Base-by-base conservation (phyloP, 2,888 invertebrate genomes). In the Drosophila pseudotalamancana region DNA sequence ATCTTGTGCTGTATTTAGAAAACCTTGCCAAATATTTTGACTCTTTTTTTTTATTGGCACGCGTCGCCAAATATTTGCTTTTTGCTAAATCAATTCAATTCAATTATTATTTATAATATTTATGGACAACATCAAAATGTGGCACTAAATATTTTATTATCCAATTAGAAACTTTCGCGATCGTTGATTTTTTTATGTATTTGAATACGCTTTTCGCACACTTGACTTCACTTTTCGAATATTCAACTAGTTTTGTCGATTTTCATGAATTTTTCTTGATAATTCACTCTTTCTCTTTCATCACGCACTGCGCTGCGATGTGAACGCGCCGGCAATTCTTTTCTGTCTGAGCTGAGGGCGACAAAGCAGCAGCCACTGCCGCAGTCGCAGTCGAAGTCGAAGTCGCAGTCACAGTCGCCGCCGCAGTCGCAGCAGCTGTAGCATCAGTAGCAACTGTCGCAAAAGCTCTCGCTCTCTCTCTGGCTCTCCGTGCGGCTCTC, bases 301-400 rank as follows among this genome's bases (percentile, higher is more conserved):
- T 9, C 72, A 71, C 55, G 57, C 57, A 43, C 61, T 64, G 56
- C 12, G 23, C 18, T 21, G 14, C 74, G 76, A 59, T 57, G 73
- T 63, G 72, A 53, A 55, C 87, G 55, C 79, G 74, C 62, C 68
- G 76, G 59, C 67, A 49, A 79, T 87, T 87, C 83, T 87, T 70
- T 73, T 65, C 77, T 80, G 59, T 86, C 78, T 88, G 86, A 69
- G 68, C 78, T 88, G 86, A 69, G 68, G 64, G 67, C 55, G 50
- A 25, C 23, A 45, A 11, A 25, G 62, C 62, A 12, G 39, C 56
- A 43, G 49, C 43, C 4, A 39, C 42, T 11, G 48, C 39, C 6
- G 23, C 37, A 31, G 14, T 8, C 12, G 45, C 21, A 14, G 34
- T 8, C 4, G 34, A 0, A 29, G 25, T 8, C 1, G 12, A 8